Percentiles rank a stretch among this genome's conserved stretches.
Conservation (phyloP, 2,113 vertebrate genomes). For the Terrapene triunguis region DNA sequence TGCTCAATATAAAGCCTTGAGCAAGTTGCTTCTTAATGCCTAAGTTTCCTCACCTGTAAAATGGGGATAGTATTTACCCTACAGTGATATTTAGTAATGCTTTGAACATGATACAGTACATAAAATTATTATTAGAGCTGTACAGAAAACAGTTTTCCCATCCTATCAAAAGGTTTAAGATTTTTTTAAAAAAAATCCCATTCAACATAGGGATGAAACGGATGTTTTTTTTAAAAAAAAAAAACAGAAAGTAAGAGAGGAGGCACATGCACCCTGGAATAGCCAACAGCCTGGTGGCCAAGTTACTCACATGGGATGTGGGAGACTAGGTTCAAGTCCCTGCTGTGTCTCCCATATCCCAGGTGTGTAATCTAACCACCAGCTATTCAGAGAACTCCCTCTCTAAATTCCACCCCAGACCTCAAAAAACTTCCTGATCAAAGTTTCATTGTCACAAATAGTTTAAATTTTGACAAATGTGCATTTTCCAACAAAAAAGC, state of each 20-base stretch:
- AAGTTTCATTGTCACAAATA: not conserved
- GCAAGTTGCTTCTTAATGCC: not conserved
- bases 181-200: not conserved
- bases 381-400: not conserved
- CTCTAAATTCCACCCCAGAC: not conserved
- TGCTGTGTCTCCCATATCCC: not conserved
- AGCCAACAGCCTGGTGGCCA: no score
- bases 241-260: not conserved
- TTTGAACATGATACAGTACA: not conserved
- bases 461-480: not conserved
- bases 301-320: not conserved
- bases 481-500: not conserved
- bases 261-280: no score
- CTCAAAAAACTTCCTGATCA: not conserved
- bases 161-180: not conserved
- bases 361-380: not conserved
- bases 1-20: not conserved
- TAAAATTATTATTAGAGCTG: not conserved
- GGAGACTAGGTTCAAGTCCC: not conserved
- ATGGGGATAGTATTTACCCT: not conserved
- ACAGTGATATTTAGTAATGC: not conserved
- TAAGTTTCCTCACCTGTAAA: no score
- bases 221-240: not conserved
- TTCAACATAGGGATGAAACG: not conserved
- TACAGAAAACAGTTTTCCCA: not conserved